phyloP scores from a whole-genome alignment of 2,888 invertebrate genomes.

The Zygogramma bicolorata region DNA sequence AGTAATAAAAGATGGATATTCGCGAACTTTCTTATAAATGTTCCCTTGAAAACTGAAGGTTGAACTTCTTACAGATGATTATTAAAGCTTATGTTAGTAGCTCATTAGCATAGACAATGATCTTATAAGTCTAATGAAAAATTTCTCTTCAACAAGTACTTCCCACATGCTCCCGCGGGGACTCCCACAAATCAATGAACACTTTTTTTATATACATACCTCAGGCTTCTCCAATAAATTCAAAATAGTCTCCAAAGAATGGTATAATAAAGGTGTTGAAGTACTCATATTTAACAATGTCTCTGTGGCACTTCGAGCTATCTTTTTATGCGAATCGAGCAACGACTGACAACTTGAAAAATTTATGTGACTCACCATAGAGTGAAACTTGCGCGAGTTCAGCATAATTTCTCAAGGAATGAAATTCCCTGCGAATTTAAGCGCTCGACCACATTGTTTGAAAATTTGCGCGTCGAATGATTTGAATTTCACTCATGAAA shows the following conservation, averaged over 20 bases:
- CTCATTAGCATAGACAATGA: too few relatives aligned
- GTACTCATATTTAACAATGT: slow-evolving; percentile 21
- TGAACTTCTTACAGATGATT: too few relatives aligned
- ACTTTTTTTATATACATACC: slow-evolving; percentile 29
- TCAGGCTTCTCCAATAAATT: slow-evolving; percentile 43
- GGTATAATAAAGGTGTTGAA: slow-evolving; percentile 25
- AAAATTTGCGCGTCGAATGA: not conserved
- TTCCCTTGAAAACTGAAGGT: too few relatives aligned
- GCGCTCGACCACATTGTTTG: not conserved
- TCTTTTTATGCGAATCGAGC: not conserved
- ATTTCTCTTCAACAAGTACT: not conserved
- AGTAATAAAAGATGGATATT: too few relatives aligned
- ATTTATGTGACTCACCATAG: not conserved
- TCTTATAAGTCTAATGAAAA: not conserved
- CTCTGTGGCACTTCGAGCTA: not conserved
- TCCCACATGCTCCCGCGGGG: not conserved
- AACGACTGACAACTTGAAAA: not conserved
- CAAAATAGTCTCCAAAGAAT: slow-evolving; percentile 45
- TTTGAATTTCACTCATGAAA: too few relatives aligned
- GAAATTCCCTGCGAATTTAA: not conserved
- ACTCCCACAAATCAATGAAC: not conserved
- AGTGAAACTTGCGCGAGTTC: not conserved
- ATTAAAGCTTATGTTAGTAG: too few relatives aligned
- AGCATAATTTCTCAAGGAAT: not conserved
- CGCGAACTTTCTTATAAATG: too few relatives aligned